Percentiles rank a stretch among this genome's conserved stretches.
Conservation (phyloP, 2,888 invertebrate species). For the Encarsia formosa region DNA sequence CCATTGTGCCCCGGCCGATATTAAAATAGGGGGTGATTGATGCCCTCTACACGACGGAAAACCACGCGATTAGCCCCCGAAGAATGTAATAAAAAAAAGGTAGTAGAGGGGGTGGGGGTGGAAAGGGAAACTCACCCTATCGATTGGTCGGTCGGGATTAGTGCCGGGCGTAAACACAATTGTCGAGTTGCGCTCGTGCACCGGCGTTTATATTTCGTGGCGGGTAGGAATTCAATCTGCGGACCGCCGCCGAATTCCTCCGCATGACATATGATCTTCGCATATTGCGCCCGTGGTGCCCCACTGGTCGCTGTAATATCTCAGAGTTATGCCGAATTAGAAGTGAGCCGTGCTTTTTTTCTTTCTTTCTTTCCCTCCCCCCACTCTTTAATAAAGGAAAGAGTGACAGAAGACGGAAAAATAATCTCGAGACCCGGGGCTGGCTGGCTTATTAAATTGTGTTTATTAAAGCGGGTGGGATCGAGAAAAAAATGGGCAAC, state of each 20-base stretch:
- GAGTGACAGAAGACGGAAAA: background rate
- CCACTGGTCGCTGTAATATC: slow-evolving; percentile 40
- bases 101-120: slow-evolving; percentile 37
- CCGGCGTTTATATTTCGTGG: too few relatives aligned
- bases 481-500: background rate
- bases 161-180: too few relatives aligned
- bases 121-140: slow-evolving; percentile 5
- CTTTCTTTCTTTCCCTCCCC: slow-evolving; percentile 2
- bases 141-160: too few relatives aligned
- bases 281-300: slow-evolving; percentile 41
- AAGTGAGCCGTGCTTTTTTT: slow-evolving; percentile 27
- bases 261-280: slow-evolving; percentile 52
- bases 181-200: too few relatives aligned
- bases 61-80: too few relatives aligned
- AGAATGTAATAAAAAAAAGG: slow-evolving; percentile 7
- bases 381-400: slow-evolving; percentile 19
- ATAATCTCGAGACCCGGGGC: background rate
- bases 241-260: slow-evolving; percentile 31
- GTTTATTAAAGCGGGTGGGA: slow-evolving; percentile 17
- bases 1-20: slow-evolving; percentile 36
- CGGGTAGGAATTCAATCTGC: too few relatives aligned
- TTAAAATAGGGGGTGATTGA: slow-evolving; percentile 52
- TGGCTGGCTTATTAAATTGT: slow-evolving; percentile 18
- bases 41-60: slow-evolving; percentile 49
- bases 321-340: slow-evolving; percentile 44